phyloP scores from a whole-genome alignment of 2,113 vertebrate species.

The Genyomyrus donnyi region DNA sequence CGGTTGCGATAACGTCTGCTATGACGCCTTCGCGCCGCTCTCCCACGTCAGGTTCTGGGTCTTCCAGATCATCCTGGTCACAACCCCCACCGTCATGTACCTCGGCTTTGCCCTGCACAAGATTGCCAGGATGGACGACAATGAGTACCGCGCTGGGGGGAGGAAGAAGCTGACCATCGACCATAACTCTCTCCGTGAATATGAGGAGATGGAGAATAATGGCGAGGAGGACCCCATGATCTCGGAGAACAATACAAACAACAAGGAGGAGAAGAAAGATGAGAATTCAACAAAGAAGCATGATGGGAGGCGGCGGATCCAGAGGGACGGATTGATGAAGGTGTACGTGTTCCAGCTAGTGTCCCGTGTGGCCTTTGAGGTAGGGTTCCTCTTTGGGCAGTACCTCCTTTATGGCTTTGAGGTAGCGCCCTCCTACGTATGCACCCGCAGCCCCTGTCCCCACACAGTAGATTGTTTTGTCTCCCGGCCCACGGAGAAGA shows the following conservation, averaged over 20 bases:
- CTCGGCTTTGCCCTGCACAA: constrained; percentile 81
- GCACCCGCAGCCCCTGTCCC: constrained; percentile 71
- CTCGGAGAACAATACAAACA: constrained; percentile 64
- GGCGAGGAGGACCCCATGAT: constrained; percentile 82
- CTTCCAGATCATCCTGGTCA: constrained; percentile 81
- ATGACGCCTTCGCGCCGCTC: constrained; percentile 73
- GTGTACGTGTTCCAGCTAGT: constrained; percentile 74
- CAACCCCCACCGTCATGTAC: constrained; percentile 75
- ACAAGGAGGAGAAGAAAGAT: constrained; percentile 47
- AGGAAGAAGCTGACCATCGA: constrained; percentile 55
- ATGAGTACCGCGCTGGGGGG: constrained; percentile 34
- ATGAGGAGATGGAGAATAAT: constrained; percentile 73
- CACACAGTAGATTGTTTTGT: constrained; percentile 81
- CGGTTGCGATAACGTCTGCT: constrained; percentile 82
- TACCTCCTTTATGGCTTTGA: constrained; percentile 73
- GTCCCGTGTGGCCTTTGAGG: constrained; percentile 66
- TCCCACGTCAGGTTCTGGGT: constrained; percentile 82
- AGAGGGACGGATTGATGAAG: constrained; percentile 76
- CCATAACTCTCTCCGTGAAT: constrained; percentile 59
- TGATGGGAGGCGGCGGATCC: constrained; percentile 71
- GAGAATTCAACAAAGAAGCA: constrained; percentile 53
- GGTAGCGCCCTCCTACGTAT: constrained; percentile 70
- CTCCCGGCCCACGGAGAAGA: constrained; percentile 82
- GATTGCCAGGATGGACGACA: constrained; percentile 61
- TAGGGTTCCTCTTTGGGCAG: constrained; percentile 73